A percentile compares a stretch with the other conserved stretches of the same genome.
These are phyloP conservation scores for Holocentrus rufus DNA, from an alignment of 2,797 vertebrate genomes.

Conservation along the genomic window DNA sequence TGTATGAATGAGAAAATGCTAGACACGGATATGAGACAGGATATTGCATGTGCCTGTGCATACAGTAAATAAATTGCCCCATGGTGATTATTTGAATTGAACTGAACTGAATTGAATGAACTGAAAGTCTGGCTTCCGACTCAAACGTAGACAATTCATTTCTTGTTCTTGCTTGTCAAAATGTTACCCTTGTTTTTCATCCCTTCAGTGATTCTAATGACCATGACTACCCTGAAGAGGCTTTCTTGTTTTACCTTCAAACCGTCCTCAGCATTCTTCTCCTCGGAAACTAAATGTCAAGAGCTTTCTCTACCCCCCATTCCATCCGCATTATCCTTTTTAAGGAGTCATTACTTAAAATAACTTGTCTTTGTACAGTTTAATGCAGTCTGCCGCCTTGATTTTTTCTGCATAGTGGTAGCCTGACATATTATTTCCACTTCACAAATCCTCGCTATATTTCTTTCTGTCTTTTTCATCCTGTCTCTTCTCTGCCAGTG, in stretches of 20 bases:
- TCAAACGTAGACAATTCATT: background rate
- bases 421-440: background rate
- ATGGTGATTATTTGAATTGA: background rate
- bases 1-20: no score
- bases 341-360: background rate
- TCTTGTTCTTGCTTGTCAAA: background rate
- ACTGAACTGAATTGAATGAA: background rate
- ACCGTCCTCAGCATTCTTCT: background rate
- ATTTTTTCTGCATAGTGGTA: conserved; percentile 3
- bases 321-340: background rate
- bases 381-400: background rate
- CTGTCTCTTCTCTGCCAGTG: conserved; percentile 52
- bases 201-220: background rate
- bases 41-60: background rate
- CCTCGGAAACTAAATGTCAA: background rate
- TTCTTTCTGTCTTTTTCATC: conserved; percentile 28
- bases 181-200: background rate
- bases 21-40: no score
- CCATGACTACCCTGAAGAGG: background rate
- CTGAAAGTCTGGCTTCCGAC: background rate
- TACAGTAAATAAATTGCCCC: background rate
- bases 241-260: background rate
- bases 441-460: conserved; percentile 36
- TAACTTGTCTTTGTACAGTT: background rate
- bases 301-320: background rate